Evolutionary conservation across 2,888 invertebrate genomes (phyloP).

Genomic region (Mimas tiliae): DNA sequence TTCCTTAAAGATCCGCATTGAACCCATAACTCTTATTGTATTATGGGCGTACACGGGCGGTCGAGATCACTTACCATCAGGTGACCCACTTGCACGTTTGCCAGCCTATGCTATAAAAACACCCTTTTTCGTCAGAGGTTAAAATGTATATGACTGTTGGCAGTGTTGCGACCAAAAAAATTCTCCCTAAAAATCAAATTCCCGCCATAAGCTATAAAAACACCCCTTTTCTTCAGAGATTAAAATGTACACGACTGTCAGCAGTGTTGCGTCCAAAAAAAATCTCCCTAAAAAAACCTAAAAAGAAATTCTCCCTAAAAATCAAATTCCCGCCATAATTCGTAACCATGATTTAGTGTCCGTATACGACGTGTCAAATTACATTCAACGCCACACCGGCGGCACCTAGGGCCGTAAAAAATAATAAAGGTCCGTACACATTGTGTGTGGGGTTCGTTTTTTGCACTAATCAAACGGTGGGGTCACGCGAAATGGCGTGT

Average conservation of each 20-base stretch:
- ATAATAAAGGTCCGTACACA: conserved; percentile 28
- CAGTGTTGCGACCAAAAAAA: not conserved
- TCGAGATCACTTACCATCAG: too few relatives aligned
- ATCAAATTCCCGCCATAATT: not conserved
- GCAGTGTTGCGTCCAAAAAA: not conserved
- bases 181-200: not conserved
- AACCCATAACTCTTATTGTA: too few relatives aligned
- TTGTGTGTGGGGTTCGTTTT: conserved; percentile 21
- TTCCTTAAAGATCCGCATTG: too few relatives aligned
- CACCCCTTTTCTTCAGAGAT: too few relatives aligned
- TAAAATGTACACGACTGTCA: not conserved
- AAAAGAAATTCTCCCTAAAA: not conserved
- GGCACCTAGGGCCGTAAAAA: conserved; percentile 25
- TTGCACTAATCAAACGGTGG: conserved; percentile 47
- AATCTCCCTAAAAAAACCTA: too few relatives aligned
- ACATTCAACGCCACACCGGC: conserved; percentile 10
- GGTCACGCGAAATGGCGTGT: conserved; percentile 59
- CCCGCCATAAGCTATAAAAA: too few relatives aligned
- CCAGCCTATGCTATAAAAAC: too few relatives aligned
- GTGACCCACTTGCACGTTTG: too few relatives aligned
- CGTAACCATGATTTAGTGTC: conserved; percentile 22
- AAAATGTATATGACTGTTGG: not conserved
- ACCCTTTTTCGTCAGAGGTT: too few relatives aligned
- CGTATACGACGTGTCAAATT: conserved; percentile 26
- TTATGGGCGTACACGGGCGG: too few relatives aligned